Base-by-base conservation (phyloP, 64 coral and sea anemone genomes). In the Astreopora myriophthalma region DNA sequence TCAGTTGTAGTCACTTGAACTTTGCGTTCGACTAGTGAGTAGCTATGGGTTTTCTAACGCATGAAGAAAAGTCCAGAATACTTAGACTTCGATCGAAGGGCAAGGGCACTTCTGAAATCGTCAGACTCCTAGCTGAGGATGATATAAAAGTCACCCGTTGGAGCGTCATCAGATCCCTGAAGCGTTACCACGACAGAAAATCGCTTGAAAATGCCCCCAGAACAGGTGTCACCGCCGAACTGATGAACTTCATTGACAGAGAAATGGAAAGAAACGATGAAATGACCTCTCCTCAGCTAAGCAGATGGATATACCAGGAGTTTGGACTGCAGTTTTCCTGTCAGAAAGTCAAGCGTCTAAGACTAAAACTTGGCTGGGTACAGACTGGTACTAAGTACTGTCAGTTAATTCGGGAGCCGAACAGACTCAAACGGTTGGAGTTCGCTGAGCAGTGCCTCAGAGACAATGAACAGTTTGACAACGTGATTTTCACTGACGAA, bases 401-500 rank as follows among this genome's bases (percentile, higher is more conserved):
- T 44, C 79, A 92, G 67, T 34, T 92, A 6, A 70, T 92, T 24
- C 34, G 48, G 28, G 89, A 85, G 44, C n/a, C 28, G 11, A 92
- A 85, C 69, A 68, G 48, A 57, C 46, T 82, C 9, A 92, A 85
- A 44, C 69, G 79, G 34, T 6, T 85, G 8, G 78, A 92, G 35
- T 92, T 81, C 79, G 69, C 77, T 29, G 26, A 38, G 6, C 69
- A 23, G 72, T 51, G 69, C 29, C 35, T 92, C 13, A 13, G 52
- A 3, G 29, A 22, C 1, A 73, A 74, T 3, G 89, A 92, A 74
- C 68, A 69, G 13, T 92, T 92, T 17, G 68, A 74, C 40, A 34
- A 83, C 32, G 89, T 91, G 10, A 91, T 91, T 64, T 91, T 91
- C 23, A 89, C 74, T 19, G 87, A 89, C 42, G 75, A 90, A 63